These are phyloP conservation scores for Eulemur albifrons DNA, from an alignment of 2,797 vertebrate genomes.

Conservation along the genomic window DNA sequence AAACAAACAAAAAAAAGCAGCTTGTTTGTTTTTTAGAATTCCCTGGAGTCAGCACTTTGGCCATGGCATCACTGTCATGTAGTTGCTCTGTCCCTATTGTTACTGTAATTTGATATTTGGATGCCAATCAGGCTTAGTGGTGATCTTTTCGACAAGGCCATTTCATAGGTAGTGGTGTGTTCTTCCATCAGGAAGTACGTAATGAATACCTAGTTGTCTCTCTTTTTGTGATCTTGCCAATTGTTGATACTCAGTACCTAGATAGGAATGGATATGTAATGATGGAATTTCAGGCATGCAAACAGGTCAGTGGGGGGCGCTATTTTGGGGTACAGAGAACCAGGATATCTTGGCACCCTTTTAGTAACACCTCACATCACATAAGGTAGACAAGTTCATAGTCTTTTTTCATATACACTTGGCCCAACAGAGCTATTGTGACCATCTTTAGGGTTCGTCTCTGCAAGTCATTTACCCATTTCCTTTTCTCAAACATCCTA, in stretches of 20 bases:
- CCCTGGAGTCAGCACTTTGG: neutral
- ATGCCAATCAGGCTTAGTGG: neutral
- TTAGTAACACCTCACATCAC: neutral
- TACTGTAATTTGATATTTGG: neutral
- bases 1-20: neutral
- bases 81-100: neutral
- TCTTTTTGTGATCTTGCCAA: neutral
- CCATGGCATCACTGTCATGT: neutral
- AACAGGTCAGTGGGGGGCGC: neutral
- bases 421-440: neutral
- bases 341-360: neutral
- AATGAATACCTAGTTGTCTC: neutral
- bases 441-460: neutral
- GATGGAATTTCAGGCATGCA: neutral
- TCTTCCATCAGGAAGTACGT: neutral
- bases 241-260: neutral
- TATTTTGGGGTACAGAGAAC: neutral
- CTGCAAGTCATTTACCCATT: neutral
- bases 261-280: neutral
- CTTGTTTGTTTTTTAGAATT: neutral
- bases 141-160: neutral
- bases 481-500: neutral
- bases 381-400: neutral
- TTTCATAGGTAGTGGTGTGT: neutral
- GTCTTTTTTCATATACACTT: neutral